Conservation (phyloP, 2,113 vertebrate genomes). For the Ia io region DNA sequence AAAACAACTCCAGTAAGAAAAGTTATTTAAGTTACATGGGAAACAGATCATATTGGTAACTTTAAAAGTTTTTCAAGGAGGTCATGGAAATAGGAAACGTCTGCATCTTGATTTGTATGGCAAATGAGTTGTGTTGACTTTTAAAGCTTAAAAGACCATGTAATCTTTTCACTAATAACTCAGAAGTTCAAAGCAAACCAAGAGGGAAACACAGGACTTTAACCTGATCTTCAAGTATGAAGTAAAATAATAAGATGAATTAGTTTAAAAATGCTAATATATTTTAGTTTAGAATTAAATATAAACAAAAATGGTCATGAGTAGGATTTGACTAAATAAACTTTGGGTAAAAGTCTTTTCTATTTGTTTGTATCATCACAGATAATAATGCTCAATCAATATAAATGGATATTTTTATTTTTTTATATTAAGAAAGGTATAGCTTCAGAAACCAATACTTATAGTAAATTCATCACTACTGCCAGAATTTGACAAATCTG, state of each 20-base stretch:
- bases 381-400: conserved; percentile 17
- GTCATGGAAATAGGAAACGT: background rate
- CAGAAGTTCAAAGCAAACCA: conserved; percentile 33
- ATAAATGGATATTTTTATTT: conserved; percentile 1
- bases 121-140: conserved; percentile 40
- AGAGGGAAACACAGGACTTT: conserved; percentile 14
- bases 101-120: conserved; percentile 28
- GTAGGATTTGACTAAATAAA: conserved; percentile 40
- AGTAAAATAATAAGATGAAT: conserved; percentile 31
- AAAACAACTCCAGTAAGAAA: background rate
- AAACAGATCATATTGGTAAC: background rate
- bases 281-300: conserved; percentile 47
- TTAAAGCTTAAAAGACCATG: conserved; percentile 8
- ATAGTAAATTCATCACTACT: background rate
- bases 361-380: conserved; percentile 26
- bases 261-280: conserved; percentile 48
- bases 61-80: background rate
- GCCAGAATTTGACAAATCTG: conserved; percentile 19
- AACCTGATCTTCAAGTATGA: background rate
- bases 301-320: conserved; percentile 34
- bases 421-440: background rate
- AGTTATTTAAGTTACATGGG: background rate
- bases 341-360: background rate
- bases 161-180: background rate
- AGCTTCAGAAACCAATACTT: conserved; percentile 29